Percentiles rank a stretch among this genome's conserved stretches.
phyloP scores from a whole-genome alignment of 2,797 vertebrate genomes.

The Amniataba percoides region DNA sequence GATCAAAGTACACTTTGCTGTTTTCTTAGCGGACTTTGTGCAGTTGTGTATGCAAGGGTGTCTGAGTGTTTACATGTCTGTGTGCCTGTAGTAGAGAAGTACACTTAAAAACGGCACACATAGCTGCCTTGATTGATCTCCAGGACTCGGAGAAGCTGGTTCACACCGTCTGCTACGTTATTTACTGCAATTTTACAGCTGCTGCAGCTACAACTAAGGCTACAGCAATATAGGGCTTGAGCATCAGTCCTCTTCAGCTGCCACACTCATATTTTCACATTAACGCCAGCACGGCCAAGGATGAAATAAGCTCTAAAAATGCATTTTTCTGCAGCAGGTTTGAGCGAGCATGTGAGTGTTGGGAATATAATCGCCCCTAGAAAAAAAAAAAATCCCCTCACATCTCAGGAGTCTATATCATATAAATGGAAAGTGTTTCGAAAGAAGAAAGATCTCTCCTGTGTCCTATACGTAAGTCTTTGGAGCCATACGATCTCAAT shows the following conservation, averaged over 20 bases:
- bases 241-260: slow-evolving; percentile 37
- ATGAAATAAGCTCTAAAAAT: slow-evolving; percentile 58
- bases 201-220: slow-evolving; percentile 26
- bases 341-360: slow-evolving; percentile 27
- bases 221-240: slow-evolving; percentile 22
- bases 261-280: slow-evolving; percentile 62
- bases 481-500: slow-evolving; percentile 20
- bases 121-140: slow-evolving; percentile 36
- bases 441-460: slow-evolving; percentile 20
- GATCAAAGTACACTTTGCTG: background rate
- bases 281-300: slow-evolving; percentile 42
- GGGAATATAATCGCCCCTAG: slow-evolving; percentile 26
- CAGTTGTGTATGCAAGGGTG: background rate
- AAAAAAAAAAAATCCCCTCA: slow-evolving; percentile 19
- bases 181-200: slow-evolving; percentile 28
- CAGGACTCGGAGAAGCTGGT: slow-evolving; percentile 19
- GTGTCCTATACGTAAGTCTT: slow-evolving; percentile 5
- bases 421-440: slow-evolving; percentile 43
- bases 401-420: slow-evolving; percentile 15
- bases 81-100: slow-evolving; percentile 5
- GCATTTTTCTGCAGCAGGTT: slow-evolving; percentile 36
- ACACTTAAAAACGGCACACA: slow-evolving; percentile 12
- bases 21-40: slow-evolving; percentile 21
- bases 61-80: slow-evolving; percentile 10
- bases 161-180: slow-evolving; percentile 41